Percentiles rank a stretch among this genome's conserved stretches.
These are phyloP conservation scores for Eledone cirrhosa DNA, from an alignment of 2,888 invertebrate species.

Conservation along the genomic window DNA sequence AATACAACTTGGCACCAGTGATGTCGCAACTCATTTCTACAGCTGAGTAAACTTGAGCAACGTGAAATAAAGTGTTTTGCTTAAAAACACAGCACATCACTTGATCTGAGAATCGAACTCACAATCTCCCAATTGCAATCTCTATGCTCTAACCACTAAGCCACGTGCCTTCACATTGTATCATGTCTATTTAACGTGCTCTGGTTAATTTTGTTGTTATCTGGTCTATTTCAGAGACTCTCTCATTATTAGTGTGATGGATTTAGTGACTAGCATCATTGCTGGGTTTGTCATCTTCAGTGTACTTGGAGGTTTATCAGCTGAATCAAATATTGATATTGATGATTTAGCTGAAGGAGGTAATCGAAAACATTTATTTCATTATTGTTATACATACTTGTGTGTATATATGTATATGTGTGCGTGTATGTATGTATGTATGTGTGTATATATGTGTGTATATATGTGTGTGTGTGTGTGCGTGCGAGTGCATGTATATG, in stretches of 20 bases:
- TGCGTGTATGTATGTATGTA: constrained; percentile 68
- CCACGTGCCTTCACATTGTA: too few species aligned
- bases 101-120: too few species aligned
- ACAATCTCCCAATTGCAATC: too few species aligned
- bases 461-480: neutral
- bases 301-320: constrained; percentile 70
- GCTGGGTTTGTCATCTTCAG: constrained; percentile 84
- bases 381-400: neutral
- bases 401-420: neutral
- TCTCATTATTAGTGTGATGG: constrained; percentile 78
- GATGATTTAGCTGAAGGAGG: constrained; percentile 49
- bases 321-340: constrained; percentile 40
- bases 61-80: too few species aligned
- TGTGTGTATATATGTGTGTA: neutral
- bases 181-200: too few species aligned
- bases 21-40: too few species aligned
- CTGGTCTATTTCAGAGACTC: constrained; percentile 71
- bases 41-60: too few species aligned
- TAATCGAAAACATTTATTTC: constrained; percentile 4
- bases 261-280: constrained; percentile 68
- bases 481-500: neutral
- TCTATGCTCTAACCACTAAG: too few species aligned
- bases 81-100: too few species aligned
- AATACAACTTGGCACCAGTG: too few species aligned
- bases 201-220: neutral